Evolutionary conservation across 2,113 vertebrate genomes (phyloP), one percentile per base, ranked within the genome.

Genomic region (Barbus barbus): DNA sequence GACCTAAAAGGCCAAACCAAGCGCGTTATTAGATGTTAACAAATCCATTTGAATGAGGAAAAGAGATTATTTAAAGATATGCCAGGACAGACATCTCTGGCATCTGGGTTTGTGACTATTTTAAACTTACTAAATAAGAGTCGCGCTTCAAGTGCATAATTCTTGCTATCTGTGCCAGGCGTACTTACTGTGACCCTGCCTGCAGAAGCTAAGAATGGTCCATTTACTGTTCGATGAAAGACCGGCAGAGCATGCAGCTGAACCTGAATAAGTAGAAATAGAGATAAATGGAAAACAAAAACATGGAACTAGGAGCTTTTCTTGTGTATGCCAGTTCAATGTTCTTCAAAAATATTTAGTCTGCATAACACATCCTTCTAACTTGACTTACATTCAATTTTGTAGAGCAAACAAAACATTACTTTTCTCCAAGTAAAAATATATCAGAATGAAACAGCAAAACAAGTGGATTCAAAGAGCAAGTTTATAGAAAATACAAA

Each of bases 111-210:
- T 31, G 3, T 46, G 31, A 72, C 6, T 14, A 14, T 46, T 69
- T 78, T 78, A 48, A 63, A 63, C 65, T 9, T 9, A 76, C 26
- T 73, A 82, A 51, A 72, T 71, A 38, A 22, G n/a, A 48, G n/a
- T 8, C 20, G 4, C 67, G 46, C 2, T 71, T 71, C 63, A 33
- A 41, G 53, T 26, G n/a, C 69, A 28, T 18, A 8, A 20, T 60
- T 38, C 12, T 83, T 53, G 33, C 16, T 24, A 46, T 83, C 53
- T 75, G 71, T 60, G 38, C 36, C 53, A 58, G 44, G 8, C 3
- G 44, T 24, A 74, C 24, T 74, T 20, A 48, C 72, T 48, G 24
- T 74, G 72, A 51, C 72, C 72, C 72, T 41, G 9, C 72, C 72
- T 41, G 9, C 14, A 51, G 65, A 67, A 74, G 13, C 44, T 74